Evolutionary conservation across 2,888 invertebrate genomes (phyloP).

Genomic region (Pinctada fucata): DNA sequence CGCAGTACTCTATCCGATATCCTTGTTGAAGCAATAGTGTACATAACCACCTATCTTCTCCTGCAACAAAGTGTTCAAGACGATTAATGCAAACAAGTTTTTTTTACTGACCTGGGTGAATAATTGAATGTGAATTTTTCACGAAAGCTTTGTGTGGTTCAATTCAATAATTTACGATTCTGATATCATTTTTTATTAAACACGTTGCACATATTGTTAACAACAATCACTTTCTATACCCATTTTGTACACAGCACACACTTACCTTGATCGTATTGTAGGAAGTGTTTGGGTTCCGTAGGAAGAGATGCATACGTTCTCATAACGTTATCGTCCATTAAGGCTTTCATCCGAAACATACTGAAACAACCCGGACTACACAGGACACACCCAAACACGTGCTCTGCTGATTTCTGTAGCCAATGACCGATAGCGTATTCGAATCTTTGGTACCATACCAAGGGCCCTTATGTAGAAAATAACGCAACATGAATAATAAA

Average conservation of each 20-base stretch:
- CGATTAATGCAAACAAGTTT: too few relatives aligned
- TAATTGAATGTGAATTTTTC: too few relatives aligned
- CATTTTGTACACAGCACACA: too few relatives aligned
- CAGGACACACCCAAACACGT: conserved; percentile 38
- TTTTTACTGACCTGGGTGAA: too few relatives aligned
- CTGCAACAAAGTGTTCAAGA: conserved; percentile 78
- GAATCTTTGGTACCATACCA: conserved; percentile 40
- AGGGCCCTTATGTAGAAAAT: conserved; percentile 17
- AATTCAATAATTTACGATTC: too few relatives aligned
- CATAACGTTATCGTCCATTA: conserved; percentile 41
- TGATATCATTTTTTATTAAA: too few relatives aligned
- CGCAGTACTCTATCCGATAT: conserved; percentile 98
- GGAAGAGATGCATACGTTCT: conserved; percentile 37
- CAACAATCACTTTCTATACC: too few relatives aligned
- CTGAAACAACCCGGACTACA: conserved; percentile 44
- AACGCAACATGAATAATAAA: too few relatives aligned
- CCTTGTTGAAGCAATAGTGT: conserved; percentile 96
- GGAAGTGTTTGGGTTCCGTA: conserved; percentile 32
- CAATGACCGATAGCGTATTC: conserved; percentile 41
- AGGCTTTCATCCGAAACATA: conserved; percentile 32
- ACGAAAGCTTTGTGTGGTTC: too few relatives aligned
- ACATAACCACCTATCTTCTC: conserved; percentile 99
- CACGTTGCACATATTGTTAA: too few relatives aligned
- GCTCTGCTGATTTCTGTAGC: conserved; percentile 42
- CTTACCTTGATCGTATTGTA: conserved; percentile 42